phyloP scores from a whole-genome alignment of 2,888 invertebrate genomes.

The Caenorhabditis afra region DNA sequence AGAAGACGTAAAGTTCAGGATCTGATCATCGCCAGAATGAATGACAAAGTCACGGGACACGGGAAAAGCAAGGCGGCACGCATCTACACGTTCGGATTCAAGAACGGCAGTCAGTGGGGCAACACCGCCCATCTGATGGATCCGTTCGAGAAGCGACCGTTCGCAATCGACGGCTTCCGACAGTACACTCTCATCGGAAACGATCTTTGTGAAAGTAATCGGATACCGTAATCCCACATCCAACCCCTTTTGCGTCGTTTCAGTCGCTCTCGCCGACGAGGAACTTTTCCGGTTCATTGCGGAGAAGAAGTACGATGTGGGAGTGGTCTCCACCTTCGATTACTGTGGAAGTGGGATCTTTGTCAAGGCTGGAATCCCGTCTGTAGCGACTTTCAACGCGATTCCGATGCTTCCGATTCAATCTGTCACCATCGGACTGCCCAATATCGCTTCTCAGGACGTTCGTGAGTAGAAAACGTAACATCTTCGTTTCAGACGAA shows the following conservation, averaged over 20 bases:
- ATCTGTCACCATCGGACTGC: conserved; percentile 38
- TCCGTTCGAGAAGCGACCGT: conserved; percentile 16
- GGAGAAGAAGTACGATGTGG: conserved; percentile 54
- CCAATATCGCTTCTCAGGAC: conserved; percentile 20
- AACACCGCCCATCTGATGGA: conserved; percentile 30
- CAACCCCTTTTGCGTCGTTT: background rate
- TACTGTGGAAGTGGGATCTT: conserved; percentile 51
- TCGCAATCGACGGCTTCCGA: conserved; percentile 30
- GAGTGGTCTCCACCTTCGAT: conserved; percentile 54
- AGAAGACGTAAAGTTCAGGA: conserved; percentile 2
- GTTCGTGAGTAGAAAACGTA: background rate
- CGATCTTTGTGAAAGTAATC: conserved; percentile 42
- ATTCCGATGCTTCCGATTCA: conserved; percentile 42
- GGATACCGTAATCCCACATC: background rate
- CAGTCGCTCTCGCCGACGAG: conserved; percentile 51
- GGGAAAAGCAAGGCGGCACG: conserved; percentile 41
- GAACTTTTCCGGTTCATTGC: conserved; percentile 54
- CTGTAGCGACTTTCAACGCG: conserved; percentile 43
- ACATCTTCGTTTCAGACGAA: no score
- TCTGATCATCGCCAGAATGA: conserved; percentile 36
- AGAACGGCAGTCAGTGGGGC: conserved; percentile 26
- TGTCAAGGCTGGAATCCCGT: conserved; percentile 30
- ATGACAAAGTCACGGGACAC: conserved; percentile 33
- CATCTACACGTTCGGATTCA: conserved; percentile 33
- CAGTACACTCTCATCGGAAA: conserved; percentile 33